phyloP scores from a whole-genome alignment of 2,888 invertebrate genomes.

The Gymnosoma rotundatum region DNA sequence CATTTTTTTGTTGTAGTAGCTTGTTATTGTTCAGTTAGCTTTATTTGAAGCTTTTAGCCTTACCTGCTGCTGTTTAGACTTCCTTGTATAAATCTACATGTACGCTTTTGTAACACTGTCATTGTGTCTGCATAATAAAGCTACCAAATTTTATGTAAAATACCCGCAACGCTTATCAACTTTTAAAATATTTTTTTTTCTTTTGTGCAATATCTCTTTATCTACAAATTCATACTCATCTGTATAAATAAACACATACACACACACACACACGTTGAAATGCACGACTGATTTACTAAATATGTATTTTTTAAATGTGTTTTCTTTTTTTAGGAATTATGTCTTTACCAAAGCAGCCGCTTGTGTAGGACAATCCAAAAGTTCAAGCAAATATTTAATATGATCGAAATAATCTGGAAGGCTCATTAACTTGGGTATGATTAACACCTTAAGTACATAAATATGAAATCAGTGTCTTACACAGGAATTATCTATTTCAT shows the following conservation, averaged over 20 bases:
- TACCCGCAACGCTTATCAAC: constrained; percentile 64
- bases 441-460: too few relatives aligned
- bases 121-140: constrained; percentile 67
- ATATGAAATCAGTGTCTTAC: too few relatives aligned
- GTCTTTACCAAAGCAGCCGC: constrained; percentile 15
- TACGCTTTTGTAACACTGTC: constrained; percentile 43
- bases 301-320: constrained; percentile 22
- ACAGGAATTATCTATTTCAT: too few relatives aligned
- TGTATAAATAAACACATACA: constrained; percentile 12
- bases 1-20: not conserved
- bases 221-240: constrained; percentile 21
- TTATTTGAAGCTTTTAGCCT: not conserved
- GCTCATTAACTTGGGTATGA: too few relatives aligned
- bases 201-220: constrained; percentile 21
- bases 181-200: constrained; percentile 52
- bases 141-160: constrained; percentile 44
- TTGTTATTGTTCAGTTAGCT: constrained; percentile 16
- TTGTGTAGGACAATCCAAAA: not conserved
- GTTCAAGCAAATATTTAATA: too few relatives aligned
- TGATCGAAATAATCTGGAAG: too few relatives aligned
- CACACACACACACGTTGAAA: constrained; percentile 44
- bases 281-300: constrained; percentile 67
- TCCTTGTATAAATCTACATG: not conserved
- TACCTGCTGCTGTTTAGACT: constrained; percentile 4
- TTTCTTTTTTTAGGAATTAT: constrained; percentile 30